Evolutionary conservation across 2,888 invertebrate genomes (phyloP).

Genomic region (Chymomyza procnemis): DNA sequence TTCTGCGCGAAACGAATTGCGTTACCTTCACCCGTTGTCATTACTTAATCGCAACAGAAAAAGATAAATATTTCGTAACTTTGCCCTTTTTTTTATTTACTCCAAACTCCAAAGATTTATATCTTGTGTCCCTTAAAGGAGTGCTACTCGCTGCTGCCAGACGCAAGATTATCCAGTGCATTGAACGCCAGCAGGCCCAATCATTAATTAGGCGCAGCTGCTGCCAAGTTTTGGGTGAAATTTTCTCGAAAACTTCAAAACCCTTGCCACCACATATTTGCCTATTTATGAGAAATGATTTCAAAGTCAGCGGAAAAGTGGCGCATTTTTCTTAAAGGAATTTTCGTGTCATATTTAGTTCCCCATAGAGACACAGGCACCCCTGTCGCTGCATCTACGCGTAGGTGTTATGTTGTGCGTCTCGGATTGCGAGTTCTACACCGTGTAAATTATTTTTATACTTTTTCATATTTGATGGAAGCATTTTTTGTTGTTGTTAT

Average conservation of each 20-base stretch:
- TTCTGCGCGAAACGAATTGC: conserved; percentile 40
- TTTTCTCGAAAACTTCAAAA: conserved; percentile 1
- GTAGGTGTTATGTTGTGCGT: conserved; percentile 44
- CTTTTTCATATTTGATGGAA: conserved; percentile 19
- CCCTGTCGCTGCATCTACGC: conserved; percentile 7
- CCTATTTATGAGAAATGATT: conserved; percentile 65
- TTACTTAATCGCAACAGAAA: conserved; percentile 50
- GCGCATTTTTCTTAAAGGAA: conserved; percentile 44
- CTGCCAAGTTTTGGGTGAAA: conserved; percentile 18
- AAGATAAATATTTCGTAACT: conserved; percentile 36
- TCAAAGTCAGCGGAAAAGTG: conserved; percentile 27
- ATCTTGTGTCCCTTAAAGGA: conserved; percentile 65
- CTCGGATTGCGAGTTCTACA: conserved; percentile 51
- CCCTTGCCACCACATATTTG: conserved; percentile 49
- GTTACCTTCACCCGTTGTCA: conserved; percentile 46
- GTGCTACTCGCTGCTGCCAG: conserved; percentile 44
- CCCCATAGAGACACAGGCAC: not conserved
- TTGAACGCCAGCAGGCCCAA: conserved; percentile 58
- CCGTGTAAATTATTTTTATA: conserved; percentile 8
- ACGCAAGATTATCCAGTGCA: conserved; percentile 71
- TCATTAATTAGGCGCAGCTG: conserved; percentile 73
- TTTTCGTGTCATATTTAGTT: conserved; percentile 46
- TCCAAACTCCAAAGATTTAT: conserved; percentile 51
- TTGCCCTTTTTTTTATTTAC: not conserved
- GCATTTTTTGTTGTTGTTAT: conserved; percentile 23